Evolutionary conservation across 2,113 vertebrate genomes (phyloP).

Genomic region (Eolophus roseicapilla): DNA sequence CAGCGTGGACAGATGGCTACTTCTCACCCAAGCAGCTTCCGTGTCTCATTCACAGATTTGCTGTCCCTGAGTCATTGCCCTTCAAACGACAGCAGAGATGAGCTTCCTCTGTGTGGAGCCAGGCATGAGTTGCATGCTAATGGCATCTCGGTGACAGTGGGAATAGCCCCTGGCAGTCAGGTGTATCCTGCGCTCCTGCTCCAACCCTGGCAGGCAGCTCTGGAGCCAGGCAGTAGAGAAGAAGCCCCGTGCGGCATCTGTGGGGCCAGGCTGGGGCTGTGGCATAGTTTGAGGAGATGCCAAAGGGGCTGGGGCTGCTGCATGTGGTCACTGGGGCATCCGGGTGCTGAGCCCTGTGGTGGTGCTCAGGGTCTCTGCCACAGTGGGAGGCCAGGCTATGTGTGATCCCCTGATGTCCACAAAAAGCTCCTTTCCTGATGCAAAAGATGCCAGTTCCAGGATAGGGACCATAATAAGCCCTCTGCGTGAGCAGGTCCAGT

Average conservation of each 20-base stretch:
- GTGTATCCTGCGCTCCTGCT: background rate
- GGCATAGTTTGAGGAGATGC: background rate
- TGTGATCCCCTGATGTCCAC: rapidly evolving
- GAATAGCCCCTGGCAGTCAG: background rate
- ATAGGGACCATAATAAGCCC: background rate
- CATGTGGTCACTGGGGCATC: background rate
- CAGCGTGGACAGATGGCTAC: background rate
- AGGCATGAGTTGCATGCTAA: conserved; percentile 56
- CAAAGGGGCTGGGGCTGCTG: background rate
- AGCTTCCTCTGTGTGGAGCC: background rate
- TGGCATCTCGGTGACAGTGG: background rate
- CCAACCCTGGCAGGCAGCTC: background rate
- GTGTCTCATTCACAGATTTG: conserved; percentile 56
- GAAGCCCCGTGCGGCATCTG: background rate
- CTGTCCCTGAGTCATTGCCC: conserved; percentile 66
- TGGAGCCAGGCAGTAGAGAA: background rate
- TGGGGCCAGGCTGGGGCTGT: background rate
- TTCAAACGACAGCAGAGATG: conserved; percentile 22
- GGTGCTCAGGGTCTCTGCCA: background rate
- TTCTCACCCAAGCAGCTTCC: background rate
- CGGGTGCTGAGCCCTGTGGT: background rate
- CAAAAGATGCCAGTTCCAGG: background rate
- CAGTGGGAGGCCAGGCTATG: background rate
- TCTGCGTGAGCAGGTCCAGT: rapidly evolving
- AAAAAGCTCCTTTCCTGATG: background rate